These are phyloP conservation scores for Eulimnadia texana DNA, from an alignment of 1,140 invertebrate genomes.

Conservation along the genomic window DNA sequence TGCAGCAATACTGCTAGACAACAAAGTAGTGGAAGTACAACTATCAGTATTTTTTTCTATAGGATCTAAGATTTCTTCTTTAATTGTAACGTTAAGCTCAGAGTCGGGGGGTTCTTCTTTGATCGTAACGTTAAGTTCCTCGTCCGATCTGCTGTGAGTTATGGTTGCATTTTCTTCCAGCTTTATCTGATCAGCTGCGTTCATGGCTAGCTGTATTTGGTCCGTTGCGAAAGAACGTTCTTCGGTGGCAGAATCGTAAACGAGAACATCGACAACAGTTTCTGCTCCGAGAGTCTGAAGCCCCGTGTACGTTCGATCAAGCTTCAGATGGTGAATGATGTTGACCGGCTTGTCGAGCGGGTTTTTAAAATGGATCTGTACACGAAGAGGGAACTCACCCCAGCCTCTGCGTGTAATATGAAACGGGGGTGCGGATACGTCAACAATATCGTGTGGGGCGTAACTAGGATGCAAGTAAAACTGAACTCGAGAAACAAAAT, in stretches of 20 bases:
- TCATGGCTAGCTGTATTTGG: neutral
- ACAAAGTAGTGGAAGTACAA: too few relatives aligned
- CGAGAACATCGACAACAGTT: conserved; percentile 53
- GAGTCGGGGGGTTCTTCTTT: neutral
- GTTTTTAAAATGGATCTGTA: conserved; percentile 64
- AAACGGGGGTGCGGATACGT: conserved; percentile 61
- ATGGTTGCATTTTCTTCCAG: neutral
- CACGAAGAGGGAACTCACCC: conserved; percentile 74
- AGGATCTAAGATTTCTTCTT: neutral
- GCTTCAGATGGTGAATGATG: conserved; percentile 61
- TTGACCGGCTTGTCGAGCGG: conserved; percentile 58
- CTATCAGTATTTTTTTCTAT: neutral
- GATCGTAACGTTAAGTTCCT: neutral
- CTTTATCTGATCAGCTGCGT: neutral
- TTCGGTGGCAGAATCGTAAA: conserved; percentile 31
- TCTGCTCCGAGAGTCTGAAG: conserved; percentile 67
- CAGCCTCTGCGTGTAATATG: conserved; percentile 68
- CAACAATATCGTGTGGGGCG: conserved; percentile 70
- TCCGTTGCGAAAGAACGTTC: conserved; percentile 11
- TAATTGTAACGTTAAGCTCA: neutral
- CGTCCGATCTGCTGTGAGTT: neutral
- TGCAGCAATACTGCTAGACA: too few relatives aligned
- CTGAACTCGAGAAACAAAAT: conserved; percentile 54
- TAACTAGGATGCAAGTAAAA: conserved; percentile 76
- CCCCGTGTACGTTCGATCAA: conserved; percentile 73